phyloP scores from a whole-genome alignment of 2,797 vertebrate genomes.

The Brotogeris chrysoptera region DNA sequence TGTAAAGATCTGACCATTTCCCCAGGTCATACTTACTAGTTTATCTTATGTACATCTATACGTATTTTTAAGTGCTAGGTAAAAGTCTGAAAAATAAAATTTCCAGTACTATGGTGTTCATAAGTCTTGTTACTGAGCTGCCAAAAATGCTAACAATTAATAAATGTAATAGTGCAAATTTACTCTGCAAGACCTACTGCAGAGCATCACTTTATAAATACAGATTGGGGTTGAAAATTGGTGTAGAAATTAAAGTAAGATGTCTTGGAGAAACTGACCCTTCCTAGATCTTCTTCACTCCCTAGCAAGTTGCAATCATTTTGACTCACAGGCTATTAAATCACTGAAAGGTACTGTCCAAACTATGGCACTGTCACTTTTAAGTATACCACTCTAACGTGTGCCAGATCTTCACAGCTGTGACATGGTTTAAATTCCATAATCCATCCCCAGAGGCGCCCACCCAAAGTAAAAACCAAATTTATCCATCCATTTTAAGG shows the following conservation, averaged over 20 bases:
- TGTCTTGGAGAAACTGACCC: constrained; percentile 76
- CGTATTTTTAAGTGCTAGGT: constrained; percentile 81
- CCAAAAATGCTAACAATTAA: constrained; percentile 77
- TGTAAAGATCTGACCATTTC: constrained; percentile 73
- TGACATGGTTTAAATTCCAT: constrained; percentile 88
- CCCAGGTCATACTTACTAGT: constrained; percentile 75
- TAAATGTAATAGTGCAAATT: constrained; percentile 83
- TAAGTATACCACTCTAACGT: constrained; percentile 77
- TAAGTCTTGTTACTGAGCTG: constrained; percentile 79
- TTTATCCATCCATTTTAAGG: constrained; percentile 83
- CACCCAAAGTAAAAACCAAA: constrained; percentile 87
- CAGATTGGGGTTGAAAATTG: constrained; percentile 71
- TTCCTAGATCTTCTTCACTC: constrained; percentile 73
- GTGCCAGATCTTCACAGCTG: constrained; percentile 90
- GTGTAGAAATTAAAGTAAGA: constrained; percentile 67
- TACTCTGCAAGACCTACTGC: constrained; percentile 71
- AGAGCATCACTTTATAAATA: constrained; percentile 76
- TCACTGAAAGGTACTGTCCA: constrained; percentile 80
- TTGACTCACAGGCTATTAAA: constrained; percentile 80
- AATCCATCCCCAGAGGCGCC: constrained; percentile 86
- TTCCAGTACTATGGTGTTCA: constrained; percentile 78
- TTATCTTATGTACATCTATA: constrained; percentile 83
- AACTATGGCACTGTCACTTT: constrained; percentile 81
- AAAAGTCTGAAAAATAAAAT: constrained; percentile 80
- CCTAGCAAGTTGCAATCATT: constrained; percentile 75